Base-by-base conservation (phyloP, 2,888 invertebrate species). In the Agrochola lychnidis region DNA sequence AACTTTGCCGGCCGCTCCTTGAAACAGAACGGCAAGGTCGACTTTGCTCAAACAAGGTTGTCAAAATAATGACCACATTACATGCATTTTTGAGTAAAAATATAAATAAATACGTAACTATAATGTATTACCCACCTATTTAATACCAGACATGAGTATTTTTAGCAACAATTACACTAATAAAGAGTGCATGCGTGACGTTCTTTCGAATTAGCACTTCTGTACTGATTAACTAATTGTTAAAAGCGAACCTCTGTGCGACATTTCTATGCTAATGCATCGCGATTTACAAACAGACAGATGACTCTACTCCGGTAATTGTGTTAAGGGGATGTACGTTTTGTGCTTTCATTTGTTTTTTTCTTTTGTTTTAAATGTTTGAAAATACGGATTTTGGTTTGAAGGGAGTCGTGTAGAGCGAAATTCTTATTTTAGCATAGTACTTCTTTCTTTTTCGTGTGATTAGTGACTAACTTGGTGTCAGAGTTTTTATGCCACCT, bases 191-290 rank as follows among this genome's bases (percentile, higher is more conserved):
- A 22, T 25, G 19, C 63, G 25, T 66, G 45, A 25, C 61, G 25
- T 64, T 73, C 63, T 73, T 79, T 79, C 67, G 4, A 76, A 76
- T 87, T 71, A 81, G 10, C 81, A 82, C 76, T 66, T 74, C 68
- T 59, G 70, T 64, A 72, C 74, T 83, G 75, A 82, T 82, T 87
- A 85, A 84, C 79, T 85, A 88, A 88, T 88, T 87, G 79, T 77
- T 79, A 74, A 82, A 86, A 40, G 78, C 79, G 69, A 76, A 82
- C 73, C 81, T 79, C 74, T 73, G 78, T 77, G 82, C 66, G 73
- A 78, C 84, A 89, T 90, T 90, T 83, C 79, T 84, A 90, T 89
- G 90, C 73, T 87, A 90, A 90, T 89, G 79, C 76, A 83, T 69
- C 63, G 80, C 82, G 76, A 84, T 86, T 83, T 84, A 87, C 85